A percentile compares a stretch with the other conserved stretches of the same genome.
These are phyloP conservation scores for Brachyhypopomus gauderio DNA, from an alignment of 2,113 vertebrate species.

Conservation along the genomic window DNA sequence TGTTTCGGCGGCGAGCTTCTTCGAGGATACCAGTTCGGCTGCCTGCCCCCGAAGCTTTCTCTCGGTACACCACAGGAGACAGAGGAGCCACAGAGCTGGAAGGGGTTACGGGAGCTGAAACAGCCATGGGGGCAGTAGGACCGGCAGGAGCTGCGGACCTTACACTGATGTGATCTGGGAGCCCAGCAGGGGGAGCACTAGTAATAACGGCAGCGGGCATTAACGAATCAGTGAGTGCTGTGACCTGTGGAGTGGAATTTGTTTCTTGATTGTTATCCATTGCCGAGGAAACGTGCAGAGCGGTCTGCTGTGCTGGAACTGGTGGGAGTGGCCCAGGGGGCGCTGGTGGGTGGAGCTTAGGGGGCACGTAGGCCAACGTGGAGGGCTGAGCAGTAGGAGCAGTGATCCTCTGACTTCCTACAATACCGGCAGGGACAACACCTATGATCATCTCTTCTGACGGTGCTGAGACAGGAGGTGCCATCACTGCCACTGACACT, in stretches of 20 bases:
- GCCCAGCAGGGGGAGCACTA: neutral
- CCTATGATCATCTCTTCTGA: slow-evolving; percentile 44
- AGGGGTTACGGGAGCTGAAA: neutral
- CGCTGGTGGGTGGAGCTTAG: slow-evolving; percentile 44
- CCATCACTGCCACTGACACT: slow-evolving; percentile 67
- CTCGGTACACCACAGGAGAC: slow-evolving; percentile 18
- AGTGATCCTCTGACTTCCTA: slow-evolving; percentile 28
- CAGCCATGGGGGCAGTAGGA: neutral
- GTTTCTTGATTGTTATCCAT: slow-evolving; percentile 57
- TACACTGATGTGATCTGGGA: slow-evolving; percentile 24
- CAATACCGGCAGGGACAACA: slow-evolving; percentile 15
- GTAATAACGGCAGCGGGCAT: slow-evolving; percentile 28
- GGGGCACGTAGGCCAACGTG: slow-evolving; percentile 33
- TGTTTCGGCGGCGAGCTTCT: slow-evolving; percentile 83
- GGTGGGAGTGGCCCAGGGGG: slow-evolving; percentile 29
- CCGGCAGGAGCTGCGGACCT: slow-evolving; percentile 24
- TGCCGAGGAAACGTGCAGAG: slow-evolving; percentile 38
- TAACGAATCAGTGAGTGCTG: slow-evolving; percentile 42
- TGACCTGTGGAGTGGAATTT: slow-evolving; percentile 53
- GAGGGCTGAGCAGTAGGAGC: slow-evolving; percentile 37
- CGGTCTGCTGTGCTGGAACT: slow-evolving; percentile 46
- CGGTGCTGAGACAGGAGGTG: slow-evolving; percentile 57
- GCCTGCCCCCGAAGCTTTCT: slow-evolving; percentile 36
- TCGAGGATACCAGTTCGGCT: slow-evolving; percentile 89
- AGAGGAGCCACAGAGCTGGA: slow-evolving; percentile 36